These are phyloP conservation scores for Halichoerus grypus DNA, from an alignment of 2,113 vertebrate genomes.

Conservation along the genomic window DNA sequence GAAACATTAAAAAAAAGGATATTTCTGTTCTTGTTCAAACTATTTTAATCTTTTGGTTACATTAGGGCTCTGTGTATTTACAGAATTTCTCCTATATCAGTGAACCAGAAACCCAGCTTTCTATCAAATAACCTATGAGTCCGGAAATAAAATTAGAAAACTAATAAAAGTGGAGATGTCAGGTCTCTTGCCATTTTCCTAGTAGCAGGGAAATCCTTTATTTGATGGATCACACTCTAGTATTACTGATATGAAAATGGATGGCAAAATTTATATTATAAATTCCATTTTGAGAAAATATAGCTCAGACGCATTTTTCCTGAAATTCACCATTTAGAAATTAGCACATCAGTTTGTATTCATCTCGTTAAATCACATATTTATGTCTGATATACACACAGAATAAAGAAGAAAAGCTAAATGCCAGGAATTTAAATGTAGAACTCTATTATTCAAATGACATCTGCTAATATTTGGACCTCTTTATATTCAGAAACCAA, in stretches of 20 bases:
- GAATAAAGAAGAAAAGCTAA: conserved; percentile 13
- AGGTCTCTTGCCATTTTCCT: conserved; percentile 55
- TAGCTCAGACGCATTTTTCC: not conserved
- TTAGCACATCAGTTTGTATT: not conserved
- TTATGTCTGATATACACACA: not conserved
- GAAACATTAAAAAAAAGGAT: not conserved
- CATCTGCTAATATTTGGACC: conserved; percentile 11
- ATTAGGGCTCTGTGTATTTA: conserved; percentile 67
- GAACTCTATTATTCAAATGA: not conserved
- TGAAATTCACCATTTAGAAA: conserved; percentile 37
- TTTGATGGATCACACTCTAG: conserved; percentile 40
- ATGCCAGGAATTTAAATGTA: conserved; percentile 41
- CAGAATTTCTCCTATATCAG: not conserved
- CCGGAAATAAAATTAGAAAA: conserved; percentile 75
- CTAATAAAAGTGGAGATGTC: conserved; percentile 71
- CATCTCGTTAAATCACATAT: not conserved
- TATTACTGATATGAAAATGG: conserved; percentile 53
- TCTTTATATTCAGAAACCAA: not conserved
- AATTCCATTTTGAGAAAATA: conserved; percentile 17
- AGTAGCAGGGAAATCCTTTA: conserved; percentile 56
- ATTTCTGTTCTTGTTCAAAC: conserved; percentile 4
- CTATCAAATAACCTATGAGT: conserved; percentile 43
- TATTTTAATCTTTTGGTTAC: conserved; percentile 47
- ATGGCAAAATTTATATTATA: conserved; percentile 21
- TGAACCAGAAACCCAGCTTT: conserved; percentile 57